Evolutionary conservation across 2,888 invertebrate species (phyloP).

Genomic region (Drosophila tripunctata): DNA sequence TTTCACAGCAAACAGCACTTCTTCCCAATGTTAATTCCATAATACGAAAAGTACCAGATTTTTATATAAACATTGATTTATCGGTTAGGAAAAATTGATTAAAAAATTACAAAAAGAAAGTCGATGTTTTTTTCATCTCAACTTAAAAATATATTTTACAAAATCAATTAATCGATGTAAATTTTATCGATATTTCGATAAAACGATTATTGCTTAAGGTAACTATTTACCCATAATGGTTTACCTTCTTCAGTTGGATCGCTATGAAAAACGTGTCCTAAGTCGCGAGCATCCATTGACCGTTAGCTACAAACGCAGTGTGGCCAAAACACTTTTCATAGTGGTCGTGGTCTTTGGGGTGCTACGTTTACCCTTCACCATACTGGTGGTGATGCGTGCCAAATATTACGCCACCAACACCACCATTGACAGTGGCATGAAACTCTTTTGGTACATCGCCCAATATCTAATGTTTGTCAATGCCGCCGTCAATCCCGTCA

Average conservation of each 20-base stretch:
- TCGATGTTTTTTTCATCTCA: no score
- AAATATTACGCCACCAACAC: slow-evolving; percentile 55
- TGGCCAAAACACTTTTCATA: slow-evolving; percentile 89
- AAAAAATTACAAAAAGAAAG: no score
- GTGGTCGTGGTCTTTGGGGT: slow-evolving; percentile 88
- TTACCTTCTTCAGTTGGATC: slow-evolving; percentile 85
- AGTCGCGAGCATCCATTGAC: slow-evolving; percentile 87
- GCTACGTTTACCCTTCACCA: slow-evolving; percentile 90
- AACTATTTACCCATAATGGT: no score
- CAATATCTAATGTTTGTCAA: slow-evolving; percentile 89
- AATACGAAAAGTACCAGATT: no score
- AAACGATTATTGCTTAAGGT: no score
- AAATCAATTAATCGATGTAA: no score
- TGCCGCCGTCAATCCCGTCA: slow-evolving; percentile 90
- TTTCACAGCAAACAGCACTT: no score
- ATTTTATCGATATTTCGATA: no score
- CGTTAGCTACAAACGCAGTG: slow-evolving; percentile 88
- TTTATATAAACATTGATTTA: no score
- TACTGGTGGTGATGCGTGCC: slow-evolving; percentile 87
- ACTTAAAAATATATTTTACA: no score
- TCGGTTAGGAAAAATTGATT: no score
- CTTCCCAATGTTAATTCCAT: no score
- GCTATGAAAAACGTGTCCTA: slow-evolving; percentile 87
- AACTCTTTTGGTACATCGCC: slow-evolving; percentile 88
- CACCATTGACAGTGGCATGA: slow-evolving; percentile 85